Evolutionary conservation across 2,888 invertebrate species (phyloP).

Genomic region (Magallana nippona): DNA sequence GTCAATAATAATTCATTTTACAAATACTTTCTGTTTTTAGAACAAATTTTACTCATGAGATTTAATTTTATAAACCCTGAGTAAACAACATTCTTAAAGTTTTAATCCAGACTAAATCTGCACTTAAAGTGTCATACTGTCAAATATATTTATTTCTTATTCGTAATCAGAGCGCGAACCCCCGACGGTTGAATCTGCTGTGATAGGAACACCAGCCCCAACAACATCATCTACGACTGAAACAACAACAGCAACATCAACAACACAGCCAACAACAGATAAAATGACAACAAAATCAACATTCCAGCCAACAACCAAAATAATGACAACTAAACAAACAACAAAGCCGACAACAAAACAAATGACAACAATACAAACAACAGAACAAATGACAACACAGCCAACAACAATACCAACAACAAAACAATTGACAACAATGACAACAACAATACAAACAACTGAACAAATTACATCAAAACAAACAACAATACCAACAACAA

Average conservation of each 20-base stretch:
- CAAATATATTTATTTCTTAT: too few relatives aligned
- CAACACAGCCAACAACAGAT: slow-evolving; percentile 15
- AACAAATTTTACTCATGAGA: too few relatives aligned
- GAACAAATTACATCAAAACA: neutral
- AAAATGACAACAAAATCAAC: neutral
- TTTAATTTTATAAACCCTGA: too few relatives aligned
- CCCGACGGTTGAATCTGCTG: slow-evolving; percentile 16
- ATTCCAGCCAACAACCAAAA: neutral
- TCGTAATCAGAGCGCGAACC: neutral
- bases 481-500: neutral
- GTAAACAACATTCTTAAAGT: too few relatives aligned
- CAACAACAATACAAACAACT: slow-evolving; percentile 2
- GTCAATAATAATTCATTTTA: too few relatives aligned
- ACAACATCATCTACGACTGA: slow-evolving; percentile 6
- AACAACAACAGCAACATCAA: neutral
- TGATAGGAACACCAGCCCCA: slow-evolving; percentile 29
- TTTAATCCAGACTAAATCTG: too few relatives aligned
- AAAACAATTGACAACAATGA: neutral
- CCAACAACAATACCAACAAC: slow-evolving; percentile 2
- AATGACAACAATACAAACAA: neutral
- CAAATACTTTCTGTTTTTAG: too few relatives aligned
- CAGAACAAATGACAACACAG: neutral
- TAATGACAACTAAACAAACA: neutral
- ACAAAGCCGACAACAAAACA: slow-evolving; percentile 20
- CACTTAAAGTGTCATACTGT: too few relatives aligned